Evolutionary conservation across 2,888 invertebrate species (phyloP), one percentile per base, ranked within the genome.

Genomic region (Halictus ligatus): DNA sequence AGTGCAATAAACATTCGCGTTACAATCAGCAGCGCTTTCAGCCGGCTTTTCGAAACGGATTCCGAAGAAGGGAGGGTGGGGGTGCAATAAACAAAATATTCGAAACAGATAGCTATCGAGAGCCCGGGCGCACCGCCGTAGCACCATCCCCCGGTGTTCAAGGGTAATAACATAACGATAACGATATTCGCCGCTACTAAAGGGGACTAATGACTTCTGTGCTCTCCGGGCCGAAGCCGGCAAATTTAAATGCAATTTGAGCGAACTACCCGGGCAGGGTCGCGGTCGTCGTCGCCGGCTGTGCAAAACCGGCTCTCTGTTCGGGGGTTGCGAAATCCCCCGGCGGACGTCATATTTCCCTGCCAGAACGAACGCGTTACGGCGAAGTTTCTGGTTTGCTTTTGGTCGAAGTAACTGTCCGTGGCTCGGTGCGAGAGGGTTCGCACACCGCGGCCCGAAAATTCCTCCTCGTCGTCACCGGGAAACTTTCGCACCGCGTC

Each of bases 231-330:
- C 78, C 79, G 73, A 83, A 69, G 81, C 48, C 82, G 83, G 90
- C 84, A 83, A 90, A 90, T 89, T 89, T 90, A 89, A 89, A 90
- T 83, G 89, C 89, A 84, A 88, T 90, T 90, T 90, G 89, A 86
- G 85, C 86, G 81, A 84, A 89, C 81, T 78, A 74, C 77, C 89
- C 85, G 64, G 58, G 25, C 84, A 58, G 90, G 80, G 81, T 75
- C 74, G 80, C 64, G 64, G 75, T 75, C 82, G 78, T 81, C 67
- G 78, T 76, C 84, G 84, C 81, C 84, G 86, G 75, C 84, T 81
- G 81, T 75, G 76, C 73, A 75, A 74, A 48, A n/a, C 75, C 69
- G 15, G 25, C 40, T 67, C 71, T 75, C 13, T 29, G 79, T 54
- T 73, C 67, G 76, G 40, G 69, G 54, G 60, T 73, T 29, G 74